Evolutionary conservation across 2,888 invertebrate genomes (phyloP).

Genomic region (Synergus japonicus): DNA sequence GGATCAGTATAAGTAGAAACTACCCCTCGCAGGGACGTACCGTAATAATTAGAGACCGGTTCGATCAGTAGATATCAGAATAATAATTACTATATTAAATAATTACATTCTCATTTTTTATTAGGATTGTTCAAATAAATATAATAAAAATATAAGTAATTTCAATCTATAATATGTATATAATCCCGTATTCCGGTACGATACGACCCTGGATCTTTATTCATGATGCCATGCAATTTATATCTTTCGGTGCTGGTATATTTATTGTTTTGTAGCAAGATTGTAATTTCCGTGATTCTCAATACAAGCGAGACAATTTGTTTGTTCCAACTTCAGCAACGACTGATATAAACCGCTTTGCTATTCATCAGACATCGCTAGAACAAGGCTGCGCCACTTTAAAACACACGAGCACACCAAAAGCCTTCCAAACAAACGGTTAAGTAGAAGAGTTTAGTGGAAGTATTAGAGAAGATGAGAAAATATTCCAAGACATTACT

Average conservation of each 20-base stretch:
- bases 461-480: not conserved
- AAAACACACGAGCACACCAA: conserved; percentile 32
- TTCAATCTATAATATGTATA: not conserved
- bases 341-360: conserved; percentile 16
- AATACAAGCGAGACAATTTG: conserved; percentile 6
- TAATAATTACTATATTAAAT: not conserved
- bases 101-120: not conserved
- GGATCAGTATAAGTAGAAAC: not conserved
- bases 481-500: not conserved
- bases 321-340: not conserved
- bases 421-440: conserved; percentile 8
- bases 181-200: conserved; percentile 7
- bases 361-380: conserved; percentile 22
- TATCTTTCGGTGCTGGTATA: conserved; percentile 25
- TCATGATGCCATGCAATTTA: not conserved
- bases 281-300: not conserved
- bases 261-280: not conserved
- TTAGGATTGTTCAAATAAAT: too few species aligned
- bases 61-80: not conserved
- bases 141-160: too few species aligned
- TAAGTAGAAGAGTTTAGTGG: conserved; percentile 20
- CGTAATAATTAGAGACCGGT: not conserved
- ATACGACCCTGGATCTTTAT: not conserved
- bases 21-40: not conserved
- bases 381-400: conserved; percentile 14